Percentiles rank a stretch among this genome's conserved stretches.
These are phyloP conservation scores for Pedionomus torquatus DNA, from an alignment of 2,113 vertebrate genomes.

Conservation along the genomic window DNA sequence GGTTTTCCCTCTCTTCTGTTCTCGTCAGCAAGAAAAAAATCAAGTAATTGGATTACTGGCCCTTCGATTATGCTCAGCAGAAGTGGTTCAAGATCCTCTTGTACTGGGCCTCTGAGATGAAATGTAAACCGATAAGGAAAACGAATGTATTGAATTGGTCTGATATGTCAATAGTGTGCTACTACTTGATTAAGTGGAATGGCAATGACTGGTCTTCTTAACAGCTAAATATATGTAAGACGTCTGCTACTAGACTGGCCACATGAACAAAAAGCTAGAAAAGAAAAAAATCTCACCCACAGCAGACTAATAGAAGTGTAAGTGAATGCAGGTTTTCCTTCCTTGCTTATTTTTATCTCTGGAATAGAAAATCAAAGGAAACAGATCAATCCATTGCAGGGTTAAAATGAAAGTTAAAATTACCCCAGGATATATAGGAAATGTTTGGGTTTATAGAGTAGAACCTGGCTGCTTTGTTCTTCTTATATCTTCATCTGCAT, in stretches of 20 bases:
- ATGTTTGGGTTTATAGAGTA: background rate
- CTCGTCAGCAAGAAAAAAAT: slow-evolving; percentile 40
- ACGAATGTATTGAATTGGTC: background rate
- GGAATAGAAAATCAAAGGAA: slow-evolving; percentile 1
- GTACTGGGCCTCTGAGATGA: background rate
- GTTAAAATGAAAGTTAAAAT: slow-evolving; percentile 13
- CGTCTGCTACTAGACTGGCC: background rate
- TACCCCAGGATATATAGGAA: background rate
- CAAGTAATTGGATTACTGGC: slow-evolving; percentile 30
- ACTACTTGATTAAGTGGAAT: background rate
- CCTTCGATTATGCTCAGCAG: background rate
- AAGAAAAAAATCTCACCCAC: background rate
- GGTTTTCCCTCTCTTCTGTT: background rate
- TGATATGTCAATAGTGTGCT: background rate
- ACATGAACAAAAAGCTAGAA: background rate
- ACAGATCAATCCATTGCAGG: background rate
- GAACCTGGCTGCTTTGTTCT: background rate
- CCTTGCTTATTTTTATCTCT: background rate
- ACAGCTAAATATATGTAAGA: background rate
- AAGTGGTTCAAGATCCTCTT: background rate
- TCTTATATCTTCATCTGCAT: background rate
- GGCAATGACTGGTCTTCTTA: background rate
- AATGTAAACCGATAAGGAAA: slow-evolving; percentile 4
- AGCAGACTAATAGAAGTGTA: background rate
- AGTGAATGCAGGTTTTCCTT: background rate